phyloP scores from a whole-genome alignment of 35 echinoderm and acorn worm species.

The Lytechinus pictus region DNA sequence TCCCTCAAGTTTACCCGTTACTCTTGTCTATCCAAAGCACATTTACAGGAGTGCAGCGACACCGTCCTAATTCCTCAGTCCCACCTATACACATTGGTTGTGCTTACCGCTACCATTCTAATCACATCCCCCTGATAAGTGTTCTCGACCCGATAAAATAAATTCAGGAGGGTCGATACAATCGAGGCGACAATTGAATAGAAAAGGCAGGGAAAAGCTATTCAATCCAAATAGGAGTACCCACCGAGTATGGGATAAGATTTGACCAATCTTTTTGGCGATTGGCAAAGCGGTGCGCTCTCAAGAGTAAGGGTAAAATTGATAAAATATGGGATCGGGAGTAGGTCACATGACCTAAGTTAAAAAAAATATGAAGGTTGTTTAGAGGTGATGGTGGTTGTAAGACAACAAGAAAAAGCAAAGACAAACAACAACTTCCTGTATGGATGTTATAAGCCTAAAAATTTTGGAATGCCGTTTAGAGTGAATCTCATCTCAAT shows the following conservation, averaged over 20 bases:
- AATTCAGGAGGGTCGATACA: neutral
- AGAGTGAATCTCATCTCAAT: too few relatives aligned
- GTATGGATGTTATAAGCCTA: too few relatives aligned
- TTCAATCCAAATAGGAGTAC: neutral
- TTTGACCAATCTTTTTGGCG: neutral
- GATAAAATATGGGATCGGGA: neutral
- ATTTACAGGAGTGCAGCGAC: conserved; percentile 16
- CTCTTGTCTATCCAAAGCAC: neutral
- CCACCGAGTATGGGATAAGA: neutral
- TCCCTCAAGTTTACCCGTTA: neutral
- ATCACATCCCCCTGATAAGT: neutral
- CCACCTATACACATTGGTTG: neutral
- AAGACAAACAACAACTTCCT: too few relatives aligned
- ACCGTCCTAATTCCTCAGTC: neutral
- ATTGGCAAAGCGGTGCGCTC: neutral
- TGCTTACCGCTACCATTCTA: conserved; percentile 1
- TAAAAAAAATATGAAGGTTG: neutral
- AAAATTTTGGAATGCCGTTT: too few relatives aligned
- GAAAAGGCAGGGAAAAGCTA: neutral
- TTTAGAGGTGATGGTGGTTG: neutral
- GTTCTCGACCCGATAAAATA: conserved; percentile 18
- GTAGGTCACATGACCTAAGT: neutral
- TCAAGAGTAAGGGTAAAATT: neutral
- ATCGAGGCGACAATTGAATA: conserved; percentile 11
- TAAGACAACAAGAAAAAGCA: too few relatives aligned